Evolutionary conservation across 1,140 invertebrate genomes (phyloP).

Genomic region (Rhopalosiphum padi): DNA sequence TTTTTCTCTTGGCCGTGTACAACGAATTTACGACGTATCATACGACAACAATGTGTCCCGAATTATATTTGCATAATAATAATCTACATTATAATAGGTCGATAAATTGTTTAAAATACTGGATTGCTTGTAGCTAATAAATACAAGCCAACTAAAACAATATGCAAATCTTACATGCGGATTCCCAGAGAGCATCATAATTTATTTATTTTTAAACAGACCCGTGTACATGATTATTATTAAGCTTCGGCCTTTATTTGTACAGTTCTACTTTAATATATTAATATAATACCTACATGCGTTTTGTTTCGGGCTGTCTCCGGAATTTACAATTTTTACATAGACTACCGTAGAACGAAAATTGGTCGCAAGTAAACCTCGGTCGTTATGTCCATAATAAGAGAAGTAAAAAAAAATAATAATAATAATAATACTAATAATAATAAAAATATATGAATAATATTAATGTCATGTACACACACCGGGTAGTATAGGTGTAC

Average conservation of each 20-base stretch:
- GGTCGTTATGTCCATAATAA: neutral
- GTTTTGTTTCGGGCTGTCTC: neutral
- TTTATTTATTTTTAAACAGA: conserved; percentile 21
- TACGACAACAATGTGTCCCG: conserved; percentile 4
- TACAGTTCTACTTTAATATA: neutral
- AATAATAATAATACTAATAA: neutral
- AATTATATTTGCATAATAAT: conserved; percentile 39
- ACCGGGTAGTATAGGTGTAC: neutral
- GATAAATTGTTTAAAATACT: conserved; percentile 34
- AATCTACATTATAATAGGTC: conserved; percentile 15
- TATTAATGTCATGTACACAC: neutral
- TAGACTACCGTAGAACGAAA: neutral
- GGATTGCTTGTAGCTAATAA: conserved; percentile 12
- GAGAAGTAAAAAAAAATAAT: neutral
- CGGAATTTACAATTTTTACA: neutral
- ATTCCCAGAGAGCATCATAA: conserved; percentile 12
- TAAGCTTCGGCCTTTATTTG: neutral
- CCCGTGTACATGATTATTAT: neutral
- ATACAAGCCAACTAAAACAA: conserved; percentile 36
- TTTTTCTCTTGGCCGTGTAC: neutral
- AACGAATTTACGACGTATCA: conserved; percentile 12
- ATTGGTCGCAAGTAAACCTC: neutral
- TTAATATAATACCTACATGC: neutral
- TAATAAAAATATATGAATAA: conserved; percentile 27
- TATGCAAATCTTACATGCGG: conserved; percentile 13